Evolutionary conservation across 2,797 vertebrate genomes (phyloP), one percentile per base, ranked within the genome.

Genomic region (Mormyrops boulengeri): DNA sequence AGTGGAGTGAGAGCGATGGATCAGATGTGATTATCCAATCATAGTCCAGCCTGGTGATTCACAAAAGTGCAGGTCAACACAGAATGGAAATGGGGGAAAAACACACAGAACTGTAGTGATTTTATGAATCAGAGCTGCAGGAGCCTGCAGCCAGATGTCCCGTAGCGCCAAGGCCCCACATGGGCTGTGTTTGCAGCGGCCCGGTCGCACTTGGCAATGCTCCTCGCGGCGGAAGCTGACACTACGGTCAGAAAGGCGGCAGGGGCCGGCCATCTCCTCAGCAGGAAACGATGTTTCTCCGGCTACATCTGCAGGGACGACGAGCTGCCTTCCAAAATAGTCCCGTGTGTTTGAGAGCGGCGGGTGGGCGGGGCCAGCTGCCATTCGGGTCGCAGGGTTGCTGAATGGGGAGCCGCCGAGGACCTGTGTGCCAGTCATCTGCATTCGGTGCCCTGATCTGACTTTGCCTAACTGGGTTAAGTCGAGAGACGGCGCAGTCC

Each of bases 391-490:
- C 44, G 34, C 38, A 2, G 85, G 90, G 55, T 26, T 50, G 4
- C 60, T 19, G 4, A 60, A 44, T 5, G n/a, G 17, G 22, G 44
- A 12, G 17, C 3, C 44, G 85, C 62, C 2, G 30, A 89, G 5
- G 19, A 50, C 53, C 12, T 47, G 49, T 62, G 88, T 50, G 91
- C 93, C 93, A 91, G 90, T 93, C 26, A 85, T 91, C 30, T 90
- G 89, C 93, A 91, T 93, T 93, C 89, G 91, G 89, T n/a, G 19
- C 52, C 85, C 92, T 91, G 93, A 93, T 94, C 92, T 91, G 91
- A 94, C 94, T 94, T 95, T 94, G 92, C 89, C 92, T 89, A 89
- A 92, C 91, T 90, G 92, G 91, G 93, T 93, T 92, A 92, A 93
- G 93, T 94, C 92, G 92, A 93, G 92, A 93, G 91, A 89, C 92